Evolutionary conservation across 2,113 vertebrate genomes (phyloP).

Genomic region (Gobius niger): DNA sequence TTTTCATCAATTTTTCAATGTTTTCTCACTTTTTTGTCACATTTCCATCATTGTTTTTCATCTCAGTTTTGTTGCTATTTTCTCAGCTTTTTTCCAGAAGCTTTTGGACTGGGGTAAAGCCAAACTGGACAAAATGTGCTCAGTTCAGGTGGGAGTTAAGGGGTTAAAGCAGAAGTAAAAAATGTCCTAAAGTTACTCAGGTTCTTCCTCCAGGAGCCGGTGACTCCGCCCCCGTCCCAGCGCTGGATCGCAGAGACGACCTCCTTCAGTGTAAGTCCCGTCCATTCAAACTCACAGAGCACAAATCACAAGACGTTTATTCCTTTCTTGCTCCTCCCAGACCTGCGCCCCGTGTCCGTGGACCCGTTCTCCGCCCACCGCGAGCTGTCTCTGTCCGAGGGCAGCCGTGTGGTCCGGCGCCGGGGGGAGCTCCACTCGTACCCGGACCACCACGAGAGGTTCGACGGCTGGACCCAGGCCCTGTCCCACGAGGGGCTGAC

Average conservation of each 20-base stretch:
- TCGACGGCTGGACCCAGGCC: conserved; percentile 29
- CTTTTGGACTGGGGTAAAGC: too few relatives aligned
- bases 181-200: background rate
- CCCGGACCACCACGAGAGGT: conserved; percentile 20
- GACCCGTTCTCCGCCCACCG: conserved; percentile 26
- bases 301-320: background rate
- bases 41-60: too few relatives aligned
- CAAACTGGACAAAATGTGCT: too few relatives aligned
- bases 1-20: too few relatives aligned
- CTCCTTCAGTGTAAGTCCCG: conserved; percentile 29
- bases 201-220: background rate
- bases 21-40: too few relatives aligned
- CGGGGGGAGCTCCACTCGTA: background rate
- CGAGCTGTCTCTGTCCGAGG: background rate
- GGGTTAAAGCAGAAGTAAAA: background rate
- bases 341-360: conserved; percentile 10
- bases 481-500: conserved; percentile 9
- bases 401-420: conserved; percentile 2
- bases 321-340: background rate
- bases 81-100: too few relatives aligned
- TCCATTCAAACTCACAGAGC: background rate
- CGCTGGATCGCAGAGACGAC: conserved; percentile 7
- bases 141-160: too few relatives aligned
- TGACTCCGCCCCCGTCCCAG: background rate
- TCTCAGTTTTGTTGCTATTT: too few relatives aligned